A percentile compares a stretch with the other conserved stretches of the same genome.
Conservation (phyloP, 1,140 invertebrate species). For the Drosophila cardini region DNA sequence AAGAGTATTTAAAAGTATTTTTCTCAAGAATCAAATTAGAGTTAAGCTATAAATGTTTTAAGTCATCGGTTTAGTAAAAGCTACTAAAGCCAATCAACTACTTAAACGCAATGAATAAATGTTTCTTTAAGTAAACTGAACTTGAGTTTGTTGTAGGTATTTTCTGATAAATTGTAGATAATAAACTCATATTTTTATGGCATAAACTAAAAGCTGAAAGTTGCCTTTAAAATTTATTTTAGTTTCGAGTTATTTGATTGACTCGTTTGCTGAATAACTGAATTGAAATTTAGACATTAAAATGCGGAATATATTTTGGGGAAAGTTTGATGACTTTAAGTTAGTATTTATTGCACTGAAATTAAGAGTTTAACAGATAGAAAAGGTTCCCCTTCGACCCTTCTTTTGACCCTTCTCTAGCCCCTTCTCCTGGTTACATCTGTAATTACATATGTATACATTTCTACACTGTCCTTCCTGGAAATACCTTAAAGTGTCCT, state of each 20-base stretch:
- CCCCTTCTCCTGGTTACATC: too few relatives aligned
- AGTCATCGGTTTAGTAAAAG: too few relatives aligned
- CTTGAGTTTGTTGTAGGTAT: neutral
- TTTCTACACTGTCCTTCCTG: neutral
- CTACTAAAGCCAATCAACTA: too few relatives aligned
- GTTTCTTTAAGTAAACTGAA: neutral
- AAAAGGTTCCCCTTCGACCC: neutral
- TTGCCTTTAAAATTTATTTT: neutral
- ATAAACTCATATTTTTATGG: neutral
- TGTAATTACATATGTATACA: conserved; percentile 6
- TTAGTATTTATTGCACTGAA: neutral
- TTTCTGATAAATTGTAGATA: too few relatives aligned
- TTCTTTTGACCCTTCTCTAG: neutral
- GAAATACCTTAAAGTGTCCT: conserved; percentile 7
- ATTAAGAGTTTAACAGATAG: too few relatives aligned
- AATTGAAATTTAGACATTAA: too few relatives aligned
- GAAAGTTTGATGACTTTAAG: neutral
- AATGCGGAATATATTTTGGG: neutral
- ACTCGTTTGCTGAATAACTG: too few relatives aligned
- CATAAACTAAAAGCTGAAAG: neutral
- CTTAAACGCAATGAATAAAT: neutral
- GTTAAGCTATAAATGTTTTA: too few relatives aligned
- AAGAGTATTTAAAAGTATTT: too few relatives aligned
- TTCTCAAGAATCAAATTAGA: too few relatives aligned
- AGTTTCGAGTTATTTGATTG: neutral